phyloP scores from a whole-genome alignment of 2,113 vertebrate species.

The Cryptomyrus ogoouensis region DNA sequence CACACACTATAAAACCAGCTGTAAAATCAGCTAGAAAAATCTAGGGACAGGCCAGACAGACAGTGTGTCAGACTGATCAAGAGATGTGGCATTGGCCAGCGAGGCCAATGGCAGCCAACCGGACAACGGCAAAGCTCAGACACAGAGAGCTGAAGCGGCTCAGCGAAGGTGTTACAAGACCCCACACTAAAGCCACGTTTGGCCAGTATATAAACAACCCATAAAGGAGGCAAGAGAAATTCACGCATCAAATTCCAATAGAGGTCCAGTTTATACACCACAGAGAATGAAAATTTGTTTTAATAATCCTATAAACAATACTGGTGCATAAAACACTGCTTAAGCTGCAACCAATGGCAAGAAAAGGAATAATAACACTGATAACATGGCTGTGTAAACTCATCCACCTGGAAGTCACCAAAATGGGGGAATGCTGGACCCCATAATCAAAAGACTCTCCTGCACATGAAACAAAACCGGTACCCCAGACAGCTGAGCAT shows the following conservation, averaged over 20 bases:
- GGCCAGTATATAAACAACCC: background rate
- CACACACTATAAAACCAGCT: constrained; percentile 13
- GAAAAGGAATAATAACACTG: background rate
- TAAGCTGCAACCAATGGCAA: background rate
- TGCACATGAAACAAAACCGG: background rate
- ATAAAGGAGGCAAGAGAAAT: background rate
- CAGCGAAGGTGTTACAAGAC: background rate
- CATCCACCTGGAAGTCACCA: background rate
- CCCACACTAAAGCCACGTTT: background rate
- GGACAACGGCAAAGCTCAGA: background rate
- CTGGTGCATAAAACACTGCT: background rate
- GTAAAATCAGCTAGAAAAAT: constrained; percentile 19
- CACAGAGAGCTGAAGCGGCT: background rate
- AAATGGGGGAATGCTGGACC: background rate
- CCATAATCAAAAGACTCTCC: background rate
- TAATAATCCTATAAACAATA: background rate
- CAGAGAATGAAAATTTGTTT: background rate
- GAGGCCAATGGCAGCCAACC: background rate
- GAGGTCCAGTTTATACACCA: background rate
- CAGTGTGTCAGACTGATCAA: background rate
- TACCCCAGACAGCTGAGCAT: background rate
- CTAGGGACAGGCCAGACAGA: constrained; percentile 2
- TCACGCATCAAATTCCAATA: background rate
- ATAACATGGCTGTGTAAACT: background rate
- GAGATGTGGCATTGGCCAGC: background rate